Evolutionary conservation across 2,797 vertebrate genomes (phyloP), one percentile per base, ranked within the genome.

Genomic region (Macrochelys suwanniensis): DNA sequence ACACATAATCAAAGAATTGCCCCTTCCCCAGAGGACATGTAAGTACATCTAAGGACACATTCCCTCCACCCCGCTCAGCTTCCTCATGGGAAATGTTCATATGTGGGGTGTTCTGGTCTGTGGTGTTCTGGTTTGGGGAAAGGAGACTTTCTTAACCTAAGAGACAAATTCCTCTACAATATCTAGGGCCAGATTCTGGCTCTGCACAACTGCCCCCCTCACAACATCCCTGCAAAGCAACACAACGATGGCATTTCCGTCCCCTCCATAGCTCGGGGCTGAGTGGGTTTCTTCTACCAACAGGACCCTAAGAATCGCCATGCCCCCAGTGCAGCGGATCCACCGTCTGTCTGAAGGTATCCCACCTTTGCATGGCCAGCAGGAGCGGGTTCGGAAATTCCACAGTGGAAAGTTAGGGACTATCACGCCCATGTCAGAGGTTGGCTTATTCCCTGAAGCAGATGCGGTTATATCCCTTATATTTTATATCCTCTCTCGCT

Each of bases 301-400:
- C 25, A 57, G 45, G 51, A 28, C 45, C 45, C 3, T 10, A 59
- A 45, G 21, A 89, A 83, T 21, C 7, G 6, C 61, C 65, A 33
- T 33, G 31, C 47, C 21, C 65, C 21, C 16, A 33, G 6, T 15
- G 56, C 5, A 71, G 53, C 16, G 76, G 76, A 90, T 11, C 53
- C 68, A 33, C 0, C 0, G 2, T 45, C 53, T 33, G 37, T 26
- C 57, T 6, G 2, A 12, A 94, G 80, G 15, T 37, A 25, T n/a
- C 21, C 21, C 6, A 0, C 74, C 13, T 2, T 15, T 53, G 57
- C 91, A 19, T 88, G 68, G 33, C 25, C 26, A 49, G 7, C 15
- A 16, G 26, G 54, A 42, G 84, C 12, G 1, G 0, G 25, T 33
- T 8, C 85, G 25, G 2, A 23, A 71, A 37, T 21, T 23, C 68